Evolutionary conservation across 2,797 vertebrate species (phyloP).

Genomic region (Discoglossus pictus): DNA sequence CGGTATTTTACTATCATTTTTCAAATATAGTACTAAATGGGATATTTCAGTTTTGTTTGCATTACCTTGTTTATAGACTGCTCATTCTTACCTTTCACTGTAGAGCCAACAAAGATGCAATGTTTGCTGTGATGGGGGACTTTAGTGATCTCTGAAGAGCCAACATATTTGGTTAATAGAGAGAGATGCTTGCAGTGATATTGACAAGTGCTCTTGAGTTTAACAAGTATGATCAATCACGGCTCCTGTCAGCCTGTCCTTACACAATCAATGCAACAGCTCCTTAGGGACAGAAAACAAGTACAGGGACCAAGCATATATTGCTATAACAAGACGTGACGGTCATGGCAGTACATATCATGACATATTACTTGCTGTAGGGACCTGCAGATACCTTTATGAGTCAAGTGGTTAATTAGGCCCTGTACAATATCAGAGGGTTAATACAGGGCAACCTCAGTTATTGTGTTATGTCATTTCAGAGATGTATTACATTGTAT

Average conservation of each 20-base stretch:
- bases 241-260: conserved; percentile 5
- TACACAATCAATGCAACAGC: background rate
- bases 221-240: conserved; percentile 22
- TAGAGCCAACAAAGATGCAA: no score
- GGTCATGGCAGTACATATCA: background rate
- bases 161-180: conserved; percentile 4
- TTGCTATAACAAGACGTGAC: background rate
- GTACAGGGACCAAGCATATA: background rate
- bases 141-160: background rate
- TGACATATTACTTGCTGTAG: background rate
- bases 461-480: conserved; percentile 4
- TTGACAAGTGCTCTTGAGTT: conserved; percentile 7
- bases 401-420: conserved; percentile 17
- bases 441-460: background rate
- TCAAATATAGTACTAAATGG: no score
- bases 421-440: no score
- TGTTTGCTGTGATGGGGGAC: no score
- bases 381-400: background rate
- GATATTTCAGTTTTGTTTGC: no score
- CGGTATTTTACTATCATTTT: no score
- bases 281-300: background rate
- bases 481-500: conserved; percentile 1
- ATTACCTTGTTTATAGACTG: no score
- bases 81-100: no score
- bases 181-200: background rate